Percentiles rank a stretch among this genome's conserved stretches.
Conservation (phyloP, 1,140 invertebrate genomes). For the Leptinotarsa defecta region DNA sequence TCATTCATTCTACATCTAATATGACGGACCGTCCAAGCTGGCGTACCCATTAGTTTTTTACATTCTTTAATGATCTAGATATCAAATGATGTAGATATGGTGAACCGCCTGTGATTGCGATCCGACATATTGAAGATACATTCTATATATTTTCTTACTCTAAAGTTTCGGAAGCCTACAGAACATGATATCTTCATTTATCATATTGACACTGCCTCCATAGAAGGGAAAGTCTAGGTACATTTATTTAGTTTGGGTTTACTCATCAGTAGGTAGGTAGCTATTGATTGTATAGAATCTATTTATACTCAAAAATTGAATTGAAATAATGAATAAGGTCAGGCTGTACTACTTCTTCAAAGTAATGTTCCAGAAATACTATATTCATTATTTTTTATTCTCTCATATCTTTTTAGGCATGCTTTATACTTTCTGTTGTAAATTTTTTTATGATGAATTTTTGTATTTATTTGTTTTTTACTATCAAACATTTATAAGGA, state of each 20-base stretch:
- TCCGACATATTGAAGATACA: neutral
- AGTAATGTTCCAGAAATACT: neutral
- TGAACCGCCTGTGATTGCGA: neutral
- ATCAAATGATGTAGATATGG: neutral
- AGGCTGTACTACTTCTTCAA: neutral
- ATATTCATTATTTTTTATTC: neutral
- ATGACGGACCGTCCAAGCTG: too few species aligned
- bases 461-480: conserved; percentile 25
- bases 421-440: conserved; percentile 20
- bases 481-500: conserved; percentile 9
- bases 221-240: neutral
- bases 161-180: too few species aligned
- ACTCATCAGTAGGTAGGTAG: neutral
- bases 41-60: too few species aligned
- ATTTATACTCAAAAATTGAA: conserved; percentile 1
- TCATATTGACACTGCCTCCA: neutral
- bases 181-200: neutral
- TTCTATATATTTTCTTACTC: neutral
- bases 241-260: neutral
- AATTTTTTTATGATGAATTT: conserved; percentile 15
- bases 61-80: too few species aligned
- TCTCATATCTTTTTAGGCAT: neutral
- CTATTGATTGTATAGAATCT: neutral
- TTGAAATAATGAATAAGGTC: neutral
- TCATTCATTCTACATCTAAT: too few species aligned